Evolutionary conservation across 2,888 invertebrate genomes (phyloP).

Genomic region (Hermaeophaga mercurialis): DNA sequence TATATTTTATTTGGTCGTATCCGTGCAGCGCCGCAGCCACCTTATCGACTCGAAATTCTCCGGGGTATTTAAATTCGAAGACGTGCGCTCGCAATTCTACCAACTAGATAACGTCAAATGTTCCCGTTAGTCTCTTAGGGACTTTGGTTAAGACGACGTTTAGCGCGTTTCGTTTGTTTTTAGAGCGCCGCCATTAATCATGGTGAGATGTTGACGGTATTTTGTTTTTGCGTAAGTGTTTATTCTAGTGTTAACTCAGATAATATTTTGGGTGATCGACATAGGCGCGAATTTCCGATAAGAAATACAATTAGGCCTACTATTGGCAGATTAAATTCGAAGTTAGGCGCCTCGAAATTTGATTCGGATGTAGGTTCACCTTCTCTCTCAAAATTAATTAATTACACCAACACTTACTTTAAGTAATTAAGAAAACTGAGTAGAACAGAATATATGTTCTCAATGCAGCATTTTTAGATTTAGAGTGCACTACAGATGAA

Average conservation of each 20-base stretch:
- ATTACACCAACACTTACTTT: no score
- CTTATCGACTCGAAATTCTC: slow-evolving; percentile 55
- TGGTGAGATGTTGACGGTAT: slow-evolving; percentile 34
- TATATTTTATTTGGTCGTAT: slow-evolving; percentile 55
- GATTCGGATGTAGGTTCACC: no score
- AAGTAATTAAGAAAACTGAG: no score
- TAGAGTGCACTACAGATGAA: no score
- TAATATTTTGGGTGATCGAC: slow-evolving; percentile 30
- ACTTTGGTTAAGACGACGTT: slow-evolving; percentile 47
- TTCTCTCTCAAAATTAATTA: no score
- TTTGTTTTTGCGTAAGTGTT: slow-evolving; percentile 37
- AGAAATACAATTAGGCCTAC: not conserved
- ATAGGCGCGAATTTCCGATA: slow-evolving; percentile 16
- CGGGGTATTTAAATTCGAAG: slow-evolving; percentile 55
- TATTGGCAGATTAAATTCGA: no score
- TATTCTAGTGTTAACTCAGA: slow-evolving; percentile 37
- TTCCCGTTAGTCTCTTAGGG: slow-evolving; percentile 54
- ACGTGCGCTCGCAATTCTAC: slow-evolving; percentile 54
- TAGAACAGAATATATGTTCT: no score
- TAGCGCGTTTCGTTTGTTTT: slow-evolving; percentile 39
- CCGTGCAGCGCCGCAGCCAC: slow-evolving; percentile 49
- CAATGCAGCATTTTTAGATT: no score
- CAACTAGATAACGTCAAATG: slow-evolving; percentile 55
- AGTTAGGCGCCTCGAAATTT: no score
- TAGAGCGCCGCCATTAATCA: slow-evolving; percentile 41